phyloP scores from a whole-genome alignment of 2,888 invertebrate species.

The Stenoptilia bipunctidactyla region DNA sequence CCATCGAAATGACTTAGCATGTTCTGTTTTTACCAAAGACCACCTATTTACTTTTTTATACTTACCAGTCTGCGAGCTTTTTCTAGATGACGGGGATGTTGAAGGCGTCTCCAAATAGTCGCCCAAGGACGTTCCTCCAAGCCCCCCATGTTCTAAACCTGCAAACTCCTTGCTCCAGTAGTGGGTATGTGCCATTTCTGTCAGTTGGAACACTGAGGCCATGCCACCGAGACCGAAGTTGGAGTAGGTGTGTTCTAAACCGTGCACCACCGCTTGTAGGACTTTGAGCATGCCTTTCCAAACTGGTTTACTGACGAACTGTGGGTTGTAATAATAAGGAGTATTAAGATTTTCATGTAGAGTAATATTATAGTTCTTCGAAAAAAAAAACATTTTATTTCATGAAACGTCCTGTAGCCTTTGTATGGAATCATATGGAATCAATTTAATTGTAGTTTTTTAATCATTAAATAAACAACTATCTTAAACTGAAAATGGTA shows the following conservation, averaged over 20 bases:
- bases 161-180: slow-evolving; percentile 92
- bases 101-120: slow-evolving; percentile 46
- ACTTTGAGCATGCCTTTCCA: slow-evolving; percentile 98
- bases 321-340: slow-evolving; percentile 19
- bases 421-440: too few relatives aligned
- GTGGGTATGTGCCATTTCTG: slow-evolving; percentile 99
- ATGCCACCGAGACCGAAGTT: slow-evolving; percentile 97
- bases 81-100: slow-evolving; percentile 71
- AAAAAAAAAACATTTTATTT: too few relatives aligned
- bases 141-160: slow-evolving; percentile 66
- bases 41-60: too few relatives aligned
- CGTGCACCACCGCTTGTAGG: slow-evolving; percentile 88
- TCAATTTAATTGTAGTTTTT: too few relatives aligned
- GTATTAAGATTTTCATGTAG: not conserved
- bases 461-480: too few relatives aligned
- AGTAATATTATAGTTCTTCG: too few relatives aligned
- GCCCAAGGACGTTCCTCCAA: slow-evolving; percentile 47
- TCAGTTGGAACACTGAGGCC: slow-evolving; percentile 96
- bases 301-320: slow-evolving; percentile 90
- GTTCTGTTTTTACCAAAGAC: too few relatives aligned
- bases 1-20: too few relatives aligned
- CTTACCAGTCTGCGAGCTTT: slow-evolving; percentile 76
- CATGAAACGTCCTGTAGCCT: too few relatives aligned
- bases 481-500: too few relatives aligned
- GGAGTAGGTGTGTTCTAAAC: slow-evolving; percentile 90